Conservation (phyloP, 1,140 invertebrate species). For the Drosophila arizonae region DNA sequence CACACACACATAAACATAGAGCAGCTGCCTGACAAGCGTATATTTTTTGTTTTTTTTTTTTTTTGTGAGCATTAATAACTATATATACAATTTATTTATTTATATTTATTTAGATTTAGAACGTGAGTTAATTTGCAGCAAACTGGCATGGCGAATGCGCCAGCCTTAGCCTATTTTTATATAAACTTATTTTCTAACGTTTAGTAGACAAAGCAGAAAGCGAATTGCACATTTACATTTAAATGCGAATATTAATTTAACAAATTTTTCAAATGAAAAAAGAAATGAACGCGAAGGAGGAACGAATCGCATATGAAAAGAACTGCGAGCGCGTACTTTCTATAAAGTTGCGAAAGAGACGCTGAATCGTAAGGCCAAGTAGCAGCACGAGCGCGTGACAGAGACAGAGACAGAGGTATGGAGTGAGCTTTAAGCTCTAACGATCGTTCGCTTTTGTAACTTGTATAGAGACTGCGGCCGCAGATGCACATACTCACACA, state of each 20-base stretch:
- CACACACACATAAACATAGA: conserved; percentile 9
- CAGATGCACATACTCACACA: conserved; percentile 47
- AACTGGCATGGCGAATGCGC: conserved; percentile 16
- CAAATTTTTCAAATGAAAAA: conserved; percentile 38
- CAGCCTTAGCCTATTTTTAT: conserved; percentile 36
- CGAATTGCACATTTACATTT: conserved; percentile 48
- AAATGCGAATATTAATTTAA: conserved; percentile 39
- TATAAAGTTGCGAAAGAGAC: conserved; percentile 79
- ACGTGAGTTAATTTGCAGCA: conserved; percentile 59
- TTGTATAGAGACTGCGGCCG: conserved; percentile 80
- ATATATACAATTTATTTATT: conserved; percentile 80
- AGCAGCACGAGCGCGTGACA: not conserved
- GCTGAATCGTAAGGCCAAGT: conserved; percentile 11
- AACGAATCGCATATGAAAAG: conserved; percentile 36
- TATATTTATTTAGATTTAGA: conserved; percentile 78
- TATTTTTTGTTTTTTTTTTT: conserved; percentile 75
- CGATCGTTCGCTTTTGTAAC: conserved; percentile 71
- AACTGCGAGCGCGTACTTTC: conserved; percentile 73
- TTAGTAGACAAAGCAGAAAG: conserved; percentile 33
- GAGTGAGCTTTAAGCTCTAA: conserved; percentile 35
- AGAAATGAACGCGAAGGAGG: conserved; percentile 28
- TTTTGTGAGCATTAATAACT: conserved; percentile 68
- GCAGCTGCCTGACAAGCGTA: conserved; percentile 56
- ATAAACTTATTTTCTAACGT: conserved; percentile 34
- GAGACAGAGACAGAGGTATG: conserved; percentile 30